phyloP scores from a whole-genome alignment of 1,140 invertebrate species.

The Trichonephila inaurata region DNA sequence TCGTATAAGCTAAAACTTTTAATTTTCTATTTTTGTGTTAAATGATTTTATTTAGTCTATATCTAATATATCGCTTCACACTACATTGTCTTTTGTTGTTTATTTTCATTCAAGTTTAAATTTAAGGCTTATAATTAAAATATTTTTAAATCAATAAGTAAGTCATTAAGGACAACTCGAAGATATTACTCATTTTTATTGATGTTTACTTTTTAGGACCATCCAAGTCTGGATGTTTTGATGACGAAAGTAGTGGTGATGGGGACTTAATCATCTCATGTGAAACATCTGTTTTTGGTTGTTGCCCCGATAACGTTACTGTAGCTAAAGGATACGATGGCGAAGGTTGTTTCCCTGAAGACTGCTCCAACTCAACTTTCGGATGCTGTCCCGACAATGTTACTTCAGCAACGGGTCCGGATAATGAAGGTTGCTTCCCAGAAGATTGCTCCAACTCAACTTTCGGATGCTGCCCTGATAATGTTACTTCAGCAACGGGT shows the following conservation, averaged over 20 bases:
- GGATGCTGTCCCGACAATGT: slow-evolving; percentile 90
- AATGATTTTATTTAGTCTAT: too few species aligned
- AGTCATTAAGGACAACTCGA: too few species aligned
- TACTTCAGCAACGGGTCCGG: slow-evolving; percentile 88
- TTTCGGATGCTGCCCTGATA: slow-evolving; percentile 92
- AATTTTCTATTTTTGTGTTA: too few species aligned
- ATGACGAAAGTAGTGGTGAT: slow-evolving; percentile 58
- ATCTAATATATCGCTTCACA: too few species aligned
- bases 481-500: slow-evolving; percentile 87
- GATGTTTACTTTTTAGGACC: slow-evolving; percentile 14
- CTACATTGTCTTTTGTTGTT: too few species aligned
- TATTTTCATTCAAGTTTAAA: too few species aligned
- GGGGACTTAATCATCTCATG: slow-evolving; percentile 80
- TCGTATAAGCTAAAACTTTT: too few species aligned
- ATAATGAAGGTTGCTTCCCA: slow-evolving; percentile 85
- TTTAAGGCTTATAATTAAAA: too few species aligned
- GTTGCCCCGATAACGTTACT: slow-evolving; percentile 90
- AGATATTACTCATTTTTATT: too few species aligned
- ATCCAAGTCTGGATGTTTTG: slow-evolving; percentile 1
- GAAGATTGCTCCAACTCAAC: slow-evolving; percentile 81
- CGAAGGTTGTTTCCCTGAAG: slow-evolving; percentile 92
- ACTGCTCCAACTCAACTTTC: slow-evolving; percentile 91
- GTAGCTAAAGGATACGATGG: slow-evolving; percentile 85
- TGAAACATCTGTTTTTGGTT: slow-evolving; percentile 84
- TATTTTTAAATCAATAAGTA: too few species aligned